Evolutionary conservation across 2,888 invertebrate genomes (phyloP), one percentile per base, ranked within the genome.

Genomic region (Epinotia brunnichana): DNA sequence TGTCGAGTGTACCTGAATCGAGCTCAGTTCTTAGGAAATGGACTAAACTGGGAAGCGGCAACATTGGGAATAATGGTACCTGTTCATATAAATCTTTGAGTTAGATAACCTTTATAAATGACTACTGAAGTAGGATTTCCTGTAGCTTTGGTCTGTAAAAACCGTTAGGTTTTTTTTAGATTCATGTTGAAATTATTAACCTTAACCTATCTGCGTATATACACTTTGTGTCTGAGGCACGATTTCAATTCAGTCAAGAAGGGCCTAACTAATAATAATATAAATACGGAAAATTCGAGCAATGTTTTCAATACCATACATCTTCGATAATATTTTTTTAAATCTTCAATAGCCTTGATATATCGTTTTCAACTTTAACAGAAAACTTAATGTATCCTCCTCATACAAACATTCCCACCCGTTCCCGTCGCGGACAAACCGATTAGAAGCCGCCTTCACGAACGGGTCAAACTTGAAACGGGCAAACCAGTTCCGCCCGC

Each of bases 11-110:
- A 73, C 72, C 72, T 73, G 72, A 21, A 61, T 41, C 53, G 56
- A 29, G 57, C 41, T 54, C 15, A 48, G 11, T 73, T 69, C 68
- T 63, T 62, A 29, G 69, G 68, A 72, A 72, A 72, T 73, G 73
- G 68, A 63, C 63, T 73, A 29, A 69, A 69, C 53, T 48, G n/a
- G 56, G 56, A 56, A 67, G 35, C 35, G 17, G 17, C 56, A 44
- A 67, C 57, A 44, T 59, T 39, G 64, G 64, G 64, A 53, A 44
- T 48, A 24, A 44, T 59, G 15, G 67, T 48, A 29, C 19, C 24
- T 51, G 39, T 68, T 62, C n/a, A n/a, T 51, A 21, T 51, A 68
- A 39, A 39, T 64, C 64, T 39, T 51, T 62, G 24, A 48, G 56
- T n/a, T 54, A n/a, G 41, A 11, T 56, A 21, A 15, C 48, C 7